Conservation (phyloP, 2,113 vertebrate species). For the Martes martes region DNA sequence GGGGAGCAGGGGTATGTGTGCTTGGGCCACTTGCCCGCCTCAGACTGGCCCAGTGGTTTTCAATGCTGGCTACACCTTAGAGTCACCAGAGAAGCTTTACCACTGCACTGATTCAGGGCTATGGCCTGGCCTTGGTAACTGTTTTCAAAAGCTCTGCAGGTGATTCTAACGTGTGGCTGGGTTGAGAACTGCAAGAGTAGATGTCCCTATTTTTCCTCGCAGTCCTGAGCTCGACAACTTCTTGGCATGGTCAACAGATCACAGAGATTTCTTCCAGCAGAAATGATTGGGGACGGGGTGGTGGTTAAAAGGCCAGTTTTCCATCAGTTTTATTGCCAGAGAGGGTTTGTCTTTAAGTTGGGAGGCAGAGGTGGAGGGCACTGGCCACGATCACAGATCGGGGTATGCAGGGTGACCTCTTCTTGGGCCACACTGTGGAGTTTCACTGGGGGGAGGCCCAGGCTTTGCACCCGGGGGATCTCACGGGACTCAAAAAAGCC, state of each 20-base stretch:
- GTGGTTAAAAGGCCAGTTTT: neutral
- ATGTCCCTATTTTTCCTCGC: neutral
- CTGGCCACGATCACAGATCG: neutral
- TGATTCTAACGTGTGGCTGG: neutral
- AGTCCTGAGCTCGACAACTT: neutral
- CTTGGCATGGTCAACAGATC: neutral
- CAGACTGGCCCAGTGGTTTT: neutral
- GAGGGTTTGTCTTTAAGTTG: neutral
- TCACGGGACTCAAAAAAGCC: neutral
- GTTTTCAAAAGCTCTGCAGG: neutral
- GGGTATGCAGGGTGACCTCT: neutral
- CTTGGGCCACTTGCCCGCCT: neutral
- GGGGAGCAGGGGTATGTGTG: rapidly evolving
- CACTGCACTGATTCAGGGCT: neutral
- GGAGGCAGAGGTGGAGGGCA: neutral
- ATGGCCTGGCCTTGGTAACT: neutral
- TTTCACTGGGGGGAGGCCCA: neutral
- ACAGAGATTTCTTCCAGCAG: neutral
- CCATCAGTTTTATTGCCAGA: neutral
- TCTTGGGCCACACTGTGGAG: neutral
- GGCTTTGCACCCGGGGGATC: neutral
- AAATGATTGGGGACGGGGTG: neutral
- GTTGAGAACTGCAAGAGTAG: neutral
- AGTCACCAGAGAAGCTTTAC: neutral
- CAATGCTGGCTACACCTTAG: neutral